Conservation (phyloP, 2,797 vertebrate genomes). For the Gallirallus australis region DNA sequence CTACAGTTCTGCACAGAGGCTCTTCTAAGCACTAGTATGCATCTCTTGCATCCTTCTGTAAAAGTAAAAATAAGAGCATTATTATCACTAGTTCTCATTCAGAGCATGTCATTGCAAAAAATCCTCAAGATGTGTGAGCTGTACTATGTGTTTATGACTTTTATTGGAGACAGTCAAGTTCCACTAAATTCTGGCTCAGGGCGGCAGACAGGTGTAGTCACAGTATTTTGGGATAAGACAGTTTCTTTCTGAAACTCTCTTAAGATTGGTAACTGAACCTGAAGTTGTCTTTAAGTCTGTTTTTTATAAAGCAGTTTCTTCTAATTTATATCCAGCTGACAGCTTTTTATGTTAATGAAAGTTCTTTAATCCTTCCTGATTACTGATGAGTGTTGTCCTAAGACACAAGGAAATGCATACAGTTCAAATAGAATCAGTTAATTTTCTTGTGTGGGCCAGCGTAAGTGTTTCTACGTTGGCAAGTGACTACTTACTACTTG, state of each 20-base stretch:
- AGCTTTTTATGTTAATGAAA: neutral
- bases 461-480: neutral
- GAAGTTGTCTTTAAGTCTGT: neutral
- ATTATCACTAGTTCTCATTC: neutral
- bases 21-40: neutral
- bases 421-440: neutral
- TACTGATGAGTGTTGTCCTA: neutral
- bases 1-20: neutral
- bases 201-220: neutral
- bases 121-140: neutral
- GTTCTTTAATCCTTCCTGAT: neutral
- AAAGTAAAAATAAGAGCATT: neutral
- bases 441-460: neutral
- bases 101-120: neutral
- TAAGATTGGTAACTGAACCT: neutral
- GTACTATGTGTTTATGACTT: neutral
- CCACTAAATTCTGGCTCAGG: neutral
- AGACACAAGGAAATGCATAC: neutral
- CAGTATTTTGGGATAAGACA: neutral
- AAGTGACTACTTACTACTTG: neutral
- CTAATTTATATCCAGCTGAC: neutral
- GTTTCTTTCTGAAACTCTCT: conserved; percentile 24
- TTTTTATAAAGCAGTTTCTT: neutral
- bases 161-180: neutral
- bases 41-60: neutral